Base-by-base conservation (phyloP, 1,140 invertebrate genomes). In the Odontomachus brunneus region DNA sequence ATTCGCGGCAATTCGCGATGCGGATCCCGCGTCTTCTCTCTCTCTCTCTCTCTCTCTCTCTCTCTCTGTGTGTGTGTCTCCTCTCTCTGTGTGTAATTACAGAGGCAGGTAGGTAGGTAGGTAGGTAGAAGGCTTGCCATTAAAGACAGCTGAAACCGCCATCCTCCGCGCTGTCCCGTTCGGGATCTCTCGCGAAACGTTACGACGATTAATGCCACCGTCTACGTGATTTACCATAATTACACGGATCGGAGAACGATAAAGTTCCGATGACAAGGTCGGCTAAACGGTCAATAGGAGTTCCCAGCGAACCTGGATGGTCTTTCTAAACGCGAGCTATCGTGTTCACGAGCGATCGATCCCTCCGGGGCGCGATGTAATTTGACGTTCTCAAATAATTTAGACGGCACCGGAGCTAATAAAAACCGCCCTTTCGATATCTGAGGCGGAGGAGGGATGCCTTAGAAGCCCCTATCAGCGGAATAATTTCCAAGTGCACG, bases 151-250 rank as follows among this genome's bases (percentile, higher is more conserved):
- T 66, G 74, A 78, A 67, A 67, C 29, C 73, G 44, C n/a, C 17
- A 33, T 33, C 22, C 38, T 59, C 49, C 48, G 26, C 49, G 49
- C 17, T n/a, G 57, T 19, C 26, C 55, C 74, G 62, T 65, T n/a
- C 24, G 48, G 26, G 15, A 67, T 76, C 62, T 78, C 62, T 15
- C 19, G 62, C 49, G 29, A 67, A 78, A 78, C 48, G 49, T 67
- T 55, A 48, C 29, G 9, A 53, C 22, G 62, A 78, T 78, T 67
- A 67, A 78, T 48, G 29, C 62, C 49, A 17, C 24, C 44, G 17
- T 75, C 57, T 29, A 33, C 19, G 74, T 66, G 62, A 78, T 78
- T 78, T 67, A 78, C 74, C 65, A 63, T 78, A 78, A 76, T 76
- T 76, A 53, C 44, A 22, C 29, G 15, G 49, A 53, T 66, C 24